A percentile compares a stretch with the other conserved stretches of the same genome.
Conservation (phyloP, 2,797 vertebrate species). For the Pseudochirops cupreus region DNA sequence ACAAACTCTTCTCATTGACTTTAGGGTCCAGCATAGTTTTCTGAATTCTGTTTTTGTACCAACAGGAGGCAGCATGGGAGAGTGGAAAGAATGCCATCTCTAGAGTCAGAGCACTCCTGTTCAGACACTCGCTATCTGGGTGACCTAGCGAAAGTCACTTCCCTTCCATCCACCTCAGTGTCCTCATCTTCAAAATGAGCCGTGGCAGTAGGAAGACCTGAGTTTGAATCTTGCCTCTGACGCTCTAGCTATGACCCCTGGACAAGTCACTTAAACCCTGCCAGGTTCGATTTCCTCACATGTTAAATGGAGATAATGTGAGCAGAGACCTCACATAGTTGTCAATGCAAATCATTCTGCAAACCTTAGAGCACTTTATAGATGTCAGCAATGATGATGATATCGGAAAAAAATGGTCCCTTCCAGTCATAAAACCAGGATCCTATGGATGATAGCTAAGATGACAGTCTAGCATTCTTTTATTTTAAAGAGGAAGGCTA, state of each 20-base stretch:
- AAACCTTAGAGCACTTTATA: neutral
- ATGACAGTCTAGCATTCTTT: slow-evolving; percentile 18
- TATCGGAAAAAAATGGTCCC: neutral
- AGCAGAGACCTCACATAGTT: neutral
- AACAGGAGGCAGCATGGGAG: slow-evolving; percentile 14
- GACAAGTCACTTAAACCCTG: neutral
- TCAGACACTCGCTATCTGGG: neutral
- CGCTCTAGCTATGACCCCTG: neutral
- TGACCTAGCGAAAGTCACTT: neutral
- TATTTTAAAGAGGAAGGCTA: slow-evolving; percentile 36
- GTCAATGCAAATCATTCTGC: neutral
- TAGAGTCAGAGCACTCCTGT: neutral
- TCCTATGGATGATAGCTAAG: neutral
- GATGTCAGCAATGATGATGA: neutral
- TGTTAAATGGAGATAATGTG: neutral
- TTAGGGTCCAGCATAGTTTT: slow-evolving; percentile 45
- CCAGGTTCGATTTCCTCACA: neutral
- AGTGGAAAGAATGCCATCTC: neutral
- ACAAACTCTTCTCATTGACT: slow-evolving; percentile 23
- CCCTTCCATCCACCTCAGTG: neutral
- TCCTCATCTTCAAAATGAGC: neutral
- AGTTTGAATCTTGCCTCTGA: neutral
- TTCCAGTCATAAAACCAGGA: neutral
- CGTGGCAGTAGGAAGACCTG: too few relatives aligned
- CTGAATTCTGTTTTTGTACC: slow-evolving; percentile 51